A percentile compares a stretch with the other conserved stretches of the same genome.
Conservation (phyloP, 2,113 vertebrate genomes). For the Tragelaphus imberbis region DNA sequence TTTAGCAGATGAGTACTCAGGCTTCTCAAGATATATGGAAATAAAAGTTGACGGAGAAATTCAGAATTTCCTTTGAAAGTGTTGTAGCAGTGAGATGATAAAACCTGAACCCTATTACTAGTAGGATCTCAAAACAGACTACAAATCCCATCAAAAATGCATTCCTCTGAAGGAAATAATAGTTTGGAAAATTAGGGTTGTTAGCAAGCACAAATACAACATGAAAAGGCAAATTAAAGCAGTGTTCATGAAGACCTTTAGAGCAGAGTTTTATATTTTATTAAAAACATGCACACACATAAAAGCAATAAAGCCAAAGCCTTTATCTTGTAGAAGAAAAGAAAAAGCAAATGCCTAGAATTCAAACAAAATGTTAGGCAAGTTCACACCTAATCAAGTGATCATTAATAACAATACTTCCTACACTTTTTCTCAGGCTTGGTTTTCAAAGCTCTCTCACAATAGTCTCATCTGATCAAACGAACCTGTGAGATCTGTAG, state of each 20-base stretch:
- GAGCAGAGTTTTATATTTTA: not conserved
- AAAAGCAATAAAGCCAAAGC: not conserved
- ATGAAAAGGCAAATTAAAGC: conserved; percentile 38
- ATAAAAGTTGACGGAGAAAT: not conserved
- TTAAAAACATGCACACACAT: not conserved
- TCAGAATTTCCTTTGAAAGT: not conserved
- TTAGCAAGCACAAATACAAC: not conserved
- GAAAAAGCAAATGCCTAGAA: not conserved
- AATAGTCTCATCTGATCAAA: not conserved
- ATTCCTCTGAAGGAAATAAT: conserved; percentile 7
- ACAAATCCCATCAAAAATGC: not conserved
- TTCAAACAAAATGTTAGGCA: conserved; percentile 2
- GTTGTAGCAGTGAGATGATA: not conserved
- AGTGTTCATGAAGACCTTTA: not conserved
- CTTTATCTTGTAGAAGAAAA: conserved; percentile 36
- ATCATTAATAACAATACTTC: not conserved
- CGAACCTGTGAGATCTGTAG: not conserved
- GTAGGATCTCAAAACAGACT: not conserved
- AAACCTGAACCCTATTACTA: not conserved
- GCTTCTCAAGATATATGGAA: not conserved
- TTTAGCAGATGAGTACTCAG: not conserved
- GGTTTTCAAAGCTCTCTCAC: not conserved
- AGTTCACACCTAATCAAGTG: not conserved
- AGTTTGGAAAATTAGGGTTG: conserved; percentile 40
- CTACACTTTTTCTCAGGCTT: not conserved